A percentile compares a stretch with the other conserved stretches of the same genome.
These are phyloP conservation scores for Chymomyza procnemis DNA, from an alignment of 2,888 invertebrate species.

Conservation along the genomic window DNA sequence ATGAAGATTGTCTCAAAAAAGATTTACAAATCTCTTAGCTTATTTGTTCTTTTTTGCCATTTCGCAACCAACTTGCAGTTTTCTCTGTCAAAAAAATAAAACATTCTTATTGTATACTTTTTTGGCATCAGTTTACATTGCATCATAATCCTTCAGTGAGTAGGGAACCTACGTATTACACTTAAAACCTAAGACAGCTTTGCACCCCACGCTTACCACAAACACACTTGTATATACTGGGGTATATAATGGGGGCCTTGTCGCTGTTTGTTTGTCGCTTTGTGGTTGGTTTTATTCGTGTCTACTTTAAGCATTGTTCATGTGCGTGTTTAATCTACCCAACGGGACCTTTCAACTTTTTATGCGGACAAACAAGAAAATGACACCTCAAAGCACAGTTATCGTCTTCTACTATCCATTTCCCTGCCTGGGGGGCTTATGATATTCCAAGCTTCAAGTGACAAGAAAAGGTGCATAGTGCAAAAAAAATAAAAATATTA, in stretches of 20 bases:
- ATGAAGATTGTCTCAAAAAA: not conserved
- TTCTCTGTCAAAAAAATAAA: constrained; percentile 20
- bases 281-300: not conserved
- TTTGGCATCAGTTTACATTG: constrained; percentile 46
- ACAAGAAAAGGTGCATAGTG: not conserved
- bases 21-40: not conserved
- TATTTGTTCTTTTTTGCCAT: not conserved
- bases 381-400: constrained; percentile 47
- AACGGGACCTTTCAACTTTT: constrained; percentile 63
- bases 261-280: not conserved
- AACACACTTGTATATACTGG: constrained; percentile 26
- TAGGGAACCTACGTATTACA: not conserved
- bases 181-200: not conserved
- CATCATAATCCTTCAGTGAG: constrained; percentile 39
- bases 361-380: constrained; percentile 49
- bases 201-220: constrained; percentile 10
- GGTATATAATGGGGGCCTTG: not conserved
- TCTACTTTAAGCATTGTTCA: constrained; percentile 18
- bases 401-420: constrained; percentile 27
- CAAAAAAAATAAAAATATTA: not conserved
- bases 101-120: constrained; percentile 47
- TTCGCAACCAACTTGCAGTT: not conserved
- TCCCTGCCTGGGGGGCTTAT: not conserved
- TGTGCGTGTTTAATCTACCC: constrained; percentile 71
- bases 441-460: not conserved